Evolutionary conservation across 2,113 vertebrate species (phyloP), one percentile per base, ranked within the genome.

Genomic region (Periophthalmodon schlosseri): DNA sequence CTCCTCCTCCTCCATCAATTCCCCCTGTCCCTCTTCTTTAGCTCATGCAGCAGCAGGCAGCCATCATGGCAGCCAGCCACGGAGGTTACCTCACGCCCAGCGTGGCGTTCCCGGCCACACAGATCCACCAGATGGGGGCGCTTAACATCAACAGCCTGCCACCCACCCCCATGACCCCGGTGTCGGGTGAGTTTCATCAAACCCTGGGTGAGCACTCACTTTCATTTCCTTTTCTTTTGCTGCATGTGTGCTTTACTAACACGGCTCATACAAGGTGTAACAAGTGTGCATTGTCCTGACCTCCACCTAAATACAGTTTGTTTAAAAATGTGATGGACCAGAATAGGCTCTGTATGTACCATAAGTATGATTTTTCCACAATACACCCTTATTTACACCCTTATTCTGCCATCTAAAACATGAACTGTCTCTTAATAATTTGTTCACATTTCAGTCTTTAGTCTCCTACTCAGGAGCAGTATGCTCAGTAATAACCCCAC

Each of bases 11-110:
- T 9, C 18, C 63, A 65, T 39, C 80, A 84, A 77, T 79, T 75
- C 80, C 83, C 82, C 82, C 6, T 91, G 83, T 88, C 80, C 89
- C 77, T 89, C 77, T 86, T 79, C 78, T 76, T 82, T 93, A 99
- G 97, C 95, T 99, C 93, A 99, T 99, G 98, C 98, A 99, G 93
- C 96, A 97, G 94, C 98, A 99, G 92, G 97, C 97, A 61, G 97
- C 98, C 20, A 96, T 99, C 18, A 97, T 99, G 90, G 95, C 98
- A 82, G 95, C 97, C 69, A 96, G 96, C 79, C 96, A 98, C 0
- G 96, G 97, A 84, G 97, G 96, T 92, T 99, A 99, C 92, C 92
- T 99, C 92, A 96, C 96, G 67, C 98, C 98, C 0, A 95, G 96
- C 6, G 92, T 99, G 90, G 93, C 96, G 76, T 98, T 98, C 73